These are phyloP conservation scores for Melieria omissa DNA, from an alignment of 2,888 invertebrate species.

Conservation along the genomic window DNA sequence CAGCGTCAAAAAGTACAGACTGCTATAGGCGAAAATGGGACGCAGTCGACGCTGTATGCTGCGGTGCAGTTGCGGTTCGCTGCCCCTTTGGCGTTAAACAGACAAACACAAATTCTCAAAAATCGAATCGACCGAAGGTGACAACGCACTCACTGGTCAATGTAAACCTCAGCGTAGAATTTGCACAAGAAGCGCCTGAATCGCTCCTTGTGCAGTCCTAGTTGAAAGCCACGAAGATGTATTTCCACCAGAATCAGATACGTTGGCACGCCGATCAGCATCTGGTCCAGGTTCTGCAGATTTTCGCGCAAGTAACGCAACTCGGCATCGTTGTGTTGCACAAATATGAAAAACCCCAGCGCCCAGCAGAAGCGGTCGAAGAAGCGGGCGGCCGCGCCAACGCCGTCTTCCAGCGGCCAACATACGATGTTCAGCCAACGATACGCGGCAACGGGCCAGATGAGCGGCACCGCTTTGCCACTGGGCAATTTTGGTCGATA, in stretches of 20 bases:
- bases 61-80: constrained; percentile 33
- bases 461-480: constrained; percentile 47
- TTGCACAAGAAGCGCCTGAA: constrained; percentile 49
- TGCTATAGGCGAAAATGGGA: constrained; percentile 24
- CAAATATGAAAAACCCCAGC: constrained; percentile 47
- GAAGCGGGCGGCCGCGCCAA: constrained; percentile 22
- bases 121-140: neutral
- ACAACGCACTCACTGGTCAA: constrained; percentile 46
- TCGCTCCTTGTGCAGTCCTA: constrained; percentile 45
- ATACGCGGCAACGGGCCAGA: constrained; percentile 50
- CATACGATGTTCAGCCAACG: constrained; percentile 49
- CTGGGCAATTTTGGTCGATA: constrained; percentile 51
- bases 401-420: constrained; percentile 56
- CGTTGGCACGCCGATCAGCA: constrained; percentile 55
- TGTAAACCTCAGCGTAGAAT: constrained; percentile 52
- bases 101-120: neutral
- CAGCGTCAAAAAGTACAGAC: constrained; percentile 45
- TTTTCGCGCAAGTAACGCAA: constrained; percentile 49
- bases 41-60: constrained; percentile 45
- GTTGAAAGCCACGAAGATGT: constrained; percentile 51
- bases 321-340: constrained; percentile 52
- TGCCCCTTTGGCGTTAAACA: too few relatives aligned
- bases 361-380: constrained; percentile 45
- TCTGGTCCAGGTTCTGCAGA: constrained; percentile 49
- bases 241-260: constrained; percentile 52